Conservation (phyloP, 2,797 vertebrate species). For the Micrastur ruficollis region DNA sequence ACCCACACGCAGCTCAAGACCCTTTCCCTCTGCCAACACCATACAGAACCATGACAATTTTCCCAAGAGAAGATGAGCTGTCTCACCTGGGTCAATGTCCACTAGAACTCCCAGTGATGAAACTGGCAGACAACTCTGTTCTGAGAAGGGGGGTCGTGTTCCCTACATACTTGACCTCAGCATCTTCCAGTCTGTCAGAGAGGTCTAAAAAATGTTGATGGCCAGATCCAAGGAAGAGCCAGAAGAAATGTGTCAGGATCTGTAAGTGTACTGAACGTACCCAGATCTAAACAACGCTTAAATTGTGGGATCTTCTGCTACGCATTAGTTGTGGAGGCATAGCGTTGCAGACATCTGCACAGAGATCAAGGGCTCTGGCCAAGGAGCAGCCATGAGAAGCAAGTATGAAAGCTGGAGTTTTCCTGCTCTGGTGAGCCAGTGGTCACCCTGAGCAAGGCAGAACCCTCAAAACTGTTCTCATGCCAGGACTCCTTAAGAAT, state of each 20-base stretch:
- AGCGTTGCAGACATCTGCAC: neutral
- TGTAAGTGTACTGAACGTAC: neutral
- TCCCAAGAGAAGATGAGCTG: neutral
- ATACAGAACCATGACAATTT: neutral
- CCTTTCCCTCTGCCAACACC: neutral
- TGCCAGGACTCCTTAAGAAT: neutral
- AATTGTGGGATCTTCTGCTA: neutral
- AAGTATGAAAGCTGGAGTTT: neutral
- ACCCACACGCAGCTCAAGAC: neutral
- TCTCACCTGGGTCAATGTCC: neutral
- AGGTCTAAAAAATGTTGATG: neutral
- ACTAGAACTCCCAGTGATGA: neutral
- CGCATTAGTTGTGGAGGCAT: neutral
- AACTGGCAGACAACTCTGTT: neutral
- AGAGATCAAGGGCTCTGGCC: neutral
- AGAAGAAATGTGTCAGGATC: neutral
- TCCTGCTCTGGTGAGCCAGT: neutral
- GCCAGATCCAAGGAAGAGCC: neutral
- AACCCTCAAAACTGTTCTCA: neutral
- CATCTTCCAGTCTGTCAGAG: neutral
- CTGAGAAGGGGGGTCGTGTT: neutral
- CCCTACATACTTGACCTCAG: neutral
- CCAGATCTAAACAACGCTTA: neutral
- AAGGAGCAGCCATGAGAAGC: neutral
- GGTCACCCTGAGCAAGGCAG: neutral